Base-by-base conservation (phyloP, 2,888 invertebrate species). In the Pteria penguin region DNA sequence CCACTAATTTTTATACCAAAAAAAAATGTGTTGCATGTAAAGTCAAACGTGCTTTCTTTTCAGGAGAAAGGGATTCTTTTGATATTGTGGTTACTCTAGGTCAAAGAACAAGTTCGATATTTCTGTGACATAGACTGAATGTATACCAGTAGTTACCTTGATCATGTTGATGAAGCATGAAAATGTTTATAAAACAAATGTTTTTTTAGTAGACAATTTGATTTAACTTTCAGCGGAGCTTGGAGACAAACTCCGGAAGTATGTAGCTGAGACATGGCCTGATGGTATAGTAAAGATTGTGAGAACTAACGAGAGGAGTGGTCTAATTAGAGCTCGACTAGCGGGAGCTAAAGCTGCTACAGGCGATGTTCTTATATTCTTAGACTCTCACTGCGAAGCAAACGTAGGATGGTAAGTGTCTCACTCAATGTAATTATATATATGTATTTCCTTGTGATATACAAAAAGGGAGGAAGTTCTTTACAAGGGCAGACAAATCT, bases 321-420 rank as follows among this genome's bases (percentile, higher is more conserved):
- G 98, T 2, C 93, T 99, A 72, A 98, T 98, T 89, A 94, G 97
- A 55, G 98, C 98, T 0, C 94, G 98, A 62, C 93, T 98, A 82
- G 95, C 95, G 66, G 98, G 99, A 58, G 98, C 98, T 1, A 94
- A 95, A 78, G 94, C 94, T 78, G 97, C 98, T 1, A 87, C 87
- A 1, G 92, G 92, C 2, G 92, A 92, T 80, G 92, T 92, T 0
- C 82, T 92, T 1, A 88, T 92, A 54, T 92, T 92, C 79, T 84
- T 92, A 4, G 92, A 92, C 76, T 91, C 92, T 8, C 92, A 92
- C 75, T 92, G 92, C 82, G 92, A 92, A 79, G 89, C 88, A 0
- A 85, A 81, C 18, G 84, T 84, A n/a, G 87, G 88, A 55, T 92
- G 91, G 91, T 90, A 72, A 76, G 85, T 73, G 8, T 26, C 2